These are phyloP conservation scores for Grallaria varia DNA, from an alignment of 2,113 vertebrate species.

Conservation along the genomic window DNA sequence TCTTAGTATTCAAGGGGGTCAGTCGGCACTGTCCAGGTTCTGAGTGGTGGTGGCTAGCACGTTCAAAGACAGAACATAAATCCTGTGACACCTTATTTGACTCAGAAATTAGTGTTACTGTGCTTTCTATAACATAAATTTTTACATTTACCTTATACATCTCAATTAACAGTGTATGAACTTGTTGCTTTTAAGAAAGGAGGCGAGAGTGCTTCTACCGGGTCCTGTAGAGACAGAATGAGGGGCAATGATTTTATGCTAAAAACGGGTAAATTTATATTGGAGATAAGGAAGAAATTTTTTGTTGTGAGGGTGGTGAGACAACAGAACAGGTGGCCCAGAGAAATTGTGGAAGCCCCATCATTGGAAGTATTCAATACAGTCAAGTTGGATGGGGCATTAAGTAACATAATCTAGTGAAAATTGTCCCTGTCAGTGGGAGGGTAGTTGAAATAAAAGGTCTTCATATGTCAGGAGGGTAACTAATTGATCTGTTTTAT, in stretches of 20 bases:
- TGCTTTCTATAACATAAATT: neutral
- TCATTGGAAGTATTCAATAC: neutral
- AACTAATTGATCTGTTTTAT: neutral
- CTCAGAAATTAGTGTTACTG: neutral
- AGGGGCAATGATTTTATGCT: neutral
- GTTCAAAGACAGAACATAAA: neutral
- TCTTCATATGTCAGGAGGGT: neutral
- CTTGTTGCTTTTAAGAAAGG: neutral
- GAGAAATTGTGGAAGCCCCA: neutral
- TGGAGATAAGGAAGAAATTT: neutral
- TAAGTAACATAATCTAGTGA: neutral
- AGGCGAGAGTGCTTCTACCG: neutral
- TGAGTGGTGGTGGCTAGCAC: neutral
- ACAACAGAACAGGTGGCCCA: neutral
- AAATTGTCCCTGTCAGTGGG: neutral
- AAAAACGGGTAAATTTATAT: neutral
- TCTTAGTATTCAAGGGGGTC: neutral
- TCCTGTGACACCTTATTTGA: neutral
- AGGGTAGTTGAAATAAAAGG: neutral
- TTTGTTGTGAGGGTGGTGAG: neutral
- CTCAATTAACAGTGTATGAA: neutral
- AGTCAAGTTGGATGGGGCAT: neutral
- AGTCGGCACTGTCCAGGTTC: neutral
- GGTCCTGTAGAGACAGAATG: neutral
- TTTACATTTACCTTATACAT: neutral